These are phyloP conservation scores for Hylyphantes graminicola DNA, from an alignment of 1,140 invertebrate genomes.

Conservation along the genomic window DNA sequence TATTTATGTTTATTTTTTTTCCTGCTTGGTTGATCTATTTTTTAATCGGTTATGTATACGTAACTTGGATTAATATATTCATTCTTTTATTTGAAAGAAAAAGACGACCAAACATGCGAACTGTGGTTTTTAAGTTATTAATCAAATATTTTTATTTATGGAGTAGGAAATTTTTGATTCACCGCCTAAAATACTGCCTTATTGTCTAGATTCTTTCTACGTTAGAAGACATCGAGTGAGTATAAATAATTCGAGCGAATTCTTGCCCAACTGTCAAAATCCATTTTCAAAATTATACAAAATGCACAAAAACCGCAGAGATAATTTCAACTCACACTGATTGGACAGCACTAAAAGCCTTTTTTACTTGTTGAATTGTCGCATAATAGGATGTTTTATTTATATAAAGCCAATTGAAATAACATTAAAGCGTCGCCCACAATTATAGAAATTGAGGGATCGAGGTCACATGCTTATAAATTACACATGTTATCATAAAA, in stretches of 20 bases:
- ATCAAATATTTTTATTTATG: too few species aligned
- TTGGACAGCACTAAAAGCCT: neutral
- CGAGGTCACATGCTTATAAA: neutral
- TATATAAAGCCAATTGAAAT: neutral
- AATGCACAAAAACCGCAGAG: neutral
- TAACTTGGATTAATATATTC: too few species aligned
- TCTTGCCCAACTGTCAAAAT: neutral
- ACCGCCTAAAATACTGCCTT: too few species aligned
- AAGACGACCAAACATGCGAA: too few species aligned
- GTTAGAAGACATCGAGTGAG: neutral
- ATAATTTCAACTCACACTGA: neutral
- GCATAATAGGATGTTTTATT: neutral
- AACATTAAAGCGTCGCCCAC: neutral
- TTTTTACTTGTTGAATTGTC: neutral
- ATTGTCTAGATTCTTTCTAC: neutral
- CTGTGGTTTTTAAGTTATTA: too few species aligned
- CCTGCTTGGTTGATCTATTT: too few species aligned
- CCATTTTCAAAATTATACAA: neutral
- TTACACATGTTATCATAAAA: too few species aligned
- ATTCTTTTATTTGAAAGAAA: too few species aligned
- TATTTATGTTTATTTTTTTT: too few species aligned
- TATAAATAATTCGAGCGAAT: neutral
- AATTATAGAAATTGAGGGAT: neutral
- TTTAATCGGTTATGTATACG: too few species aligned
- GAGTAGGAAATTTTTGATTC: too few species aligned